These are phyloP conservation scores for Leucophenga varia DNA, from an alignment of 1,140 invertebrate species.

Conservation along the genomic window DNA sequence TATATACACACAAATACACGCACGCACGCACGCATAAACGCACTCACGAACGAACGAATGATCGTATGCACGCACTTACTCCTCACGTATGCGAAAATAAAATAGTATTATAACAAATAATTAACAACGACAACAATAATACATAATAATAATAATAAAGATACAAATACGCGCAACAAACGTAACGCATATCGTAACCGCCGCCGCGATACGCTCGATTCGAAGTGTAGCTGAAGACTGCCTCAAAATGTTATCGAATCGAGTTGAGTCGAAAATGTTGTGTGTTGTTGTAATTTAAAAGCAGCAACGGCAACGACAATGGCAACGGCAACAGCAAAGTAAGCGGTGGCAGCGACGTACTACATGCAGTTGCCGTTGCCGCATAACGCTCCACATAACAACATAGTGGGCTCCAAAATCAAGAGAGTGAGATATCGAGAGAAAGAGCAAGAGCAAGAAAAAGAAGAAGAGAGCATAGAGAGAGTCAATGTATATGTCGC, in stretches of 20 bases:
- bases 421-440: slow-evolving; percentile 10
- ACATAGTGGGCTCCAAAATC: background rate
- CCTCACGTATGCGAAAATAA: too few species aligned
- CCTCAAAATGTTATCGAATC: slow-evolving; percentile 57
- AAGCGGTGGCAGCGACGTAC: slow-evolving; percentile 39
- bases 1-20: slow-evolving; percentile 16
- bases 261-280: slow-evolving; percentile 57
- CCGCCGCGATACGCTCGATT: slow-evolving; percentile 56
- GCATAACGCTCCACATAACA: too few species aligned
- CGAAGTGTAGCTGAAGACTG: slow-evolving; percentile 57
- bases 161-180: slow-evolving; percentile 49
- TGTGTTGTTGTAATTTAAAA: slow-evolving; percentile 24
- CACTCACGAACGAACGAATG: slow-evolving; percentile 7
- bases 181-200: slow-evolving; percentile 48
- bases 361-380: slow-evolving; percentile 32
- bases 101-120: slow-evolving; percentile 50
- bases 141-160: slow-evolving; percentile 45
- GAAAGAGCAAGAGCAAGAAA: slow-evolving; percentile 15
- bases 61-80: slow-evolving; percentile 13
- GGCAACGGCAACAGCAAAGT: slow-evolving; percentile 12
- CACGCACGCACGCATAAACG: slow-evolving; percentile 1
- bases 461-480: slow-evolving; percentile 3
- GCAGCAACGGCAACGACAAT: slow-evolving; percentile 14
- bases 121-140: too few species aligned
- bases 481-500: too few species aligned